Conservation (phyloP, 2,888 invertebrate genomes). For the Eueremaeus valkanovi region DNA sequence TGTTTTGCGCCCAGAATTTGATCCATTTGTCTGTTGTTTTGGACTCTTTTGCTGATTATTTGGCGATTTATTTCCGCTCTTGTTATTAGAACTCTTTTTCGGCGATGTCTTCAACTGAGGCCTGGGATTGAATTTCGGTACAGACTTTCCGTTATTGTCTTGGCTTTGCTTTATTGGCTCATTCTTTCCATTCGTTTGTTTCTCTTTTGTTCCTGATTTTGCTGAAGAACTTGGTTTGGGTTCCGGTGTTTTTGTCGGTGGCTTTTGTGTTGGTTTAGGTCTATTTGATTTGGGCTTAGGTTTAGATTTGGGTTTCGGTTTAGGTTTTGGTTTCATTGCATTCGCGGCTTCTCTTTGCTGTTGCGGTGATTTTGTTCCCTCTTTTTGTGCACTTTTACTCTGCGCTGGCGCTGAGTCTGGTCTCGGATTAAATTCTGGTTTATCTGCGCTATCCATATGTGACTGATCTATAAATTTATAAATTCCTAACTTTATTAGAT, state of each 20-base stretch:
- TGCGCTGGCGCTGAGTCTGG: not conserved
- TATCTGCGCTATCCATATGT: not conserved
- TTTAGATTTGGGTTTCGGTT: not conserved
- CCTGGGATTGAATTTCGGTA: not conserved
- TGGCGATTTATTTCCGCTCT: not conserved
- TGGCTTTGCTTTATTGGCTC: no score
- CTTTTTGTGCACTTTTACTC: not conserved
- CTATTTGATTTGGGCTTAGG: not conserved
- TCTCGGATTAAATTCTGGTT: not conserved
- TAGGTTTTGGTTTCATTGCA: not conserved
- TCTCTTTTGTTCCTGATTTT: no score
- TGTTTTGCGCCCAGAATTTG: not conserved
- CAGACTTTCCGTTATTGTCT: not conserved
- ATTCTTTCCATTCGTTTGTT: no score
- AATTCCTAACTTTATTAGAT: not conserved
- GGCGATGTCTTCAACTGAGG: not conserved
- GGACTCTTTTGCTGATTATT: not conserved
- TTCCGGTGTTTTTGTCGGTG: not conserved
- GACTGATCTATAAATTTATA: not conserved
- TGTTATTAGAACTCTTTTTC: not conserved
- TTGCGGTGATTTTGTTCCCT: not conserved
- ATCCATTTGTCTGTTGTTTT: not conserved
- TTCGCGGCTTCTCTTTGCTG: not conserved
- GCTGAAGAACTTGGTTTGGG: no score
- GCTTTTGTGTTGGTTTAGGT: not conserved